These are phyloP conservation scores for Somateria mollissima DNA, from an alignment of 2,797 vertebrate species.

Conservation along the genomic window DNA sequence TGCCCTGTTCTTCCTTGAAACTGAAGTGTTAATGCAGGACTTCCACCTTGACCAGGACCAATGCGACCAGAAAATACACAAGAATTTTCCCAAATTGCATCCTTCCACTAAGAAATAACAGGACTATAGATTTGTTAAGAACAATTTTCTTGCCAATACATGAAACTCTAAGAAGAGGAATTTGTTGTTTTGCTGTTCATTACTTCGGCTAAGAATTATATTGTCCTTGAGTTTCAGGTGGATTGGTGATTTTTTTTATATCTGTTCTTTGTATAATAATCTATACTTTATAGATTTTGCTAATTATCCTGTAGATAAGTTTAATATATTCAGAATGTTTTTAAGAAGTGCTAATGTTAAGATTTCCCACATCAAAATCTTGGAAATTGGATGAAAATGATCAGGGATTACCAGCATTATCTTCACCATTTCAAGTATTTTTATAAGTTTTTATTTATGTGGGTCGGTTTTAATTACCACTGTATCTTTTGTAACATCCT, in stretches of 20 bases:
- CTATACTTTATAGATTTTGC: slow-evolving; percentile 79
- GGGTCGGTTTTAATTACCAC: slow-evolving; percentile 74
- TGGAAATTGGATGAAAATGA: slow-evolving; percentile 68
- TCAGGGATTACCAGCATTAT: slow-evolving; percentile 74
- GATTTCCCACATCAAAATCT: slow-evolving; percentile 52
- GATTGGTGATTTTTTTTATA: slow-evolving; percentile 70
- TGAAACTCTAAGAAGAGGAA: not conserved
- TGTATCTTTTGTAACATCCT: slow-evolving; percentile 75
- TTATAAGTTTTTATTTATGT: slow-evolving; percentile 78
- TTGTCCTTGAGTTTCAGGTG: slow-evolving; percentile 66
- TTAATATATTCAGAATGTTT: slow-evolving; percentile 79
- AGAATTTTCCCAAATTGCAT: not conserved
- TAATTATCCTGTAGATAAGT: slow-evolving; percentile 77
- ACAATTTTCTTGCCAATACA: slow-evolving; percentile 29
- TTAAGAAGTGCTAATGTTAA: slow-evolving; percentile 65
- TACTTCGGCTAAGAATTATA: slow-evolving; percentile 61
- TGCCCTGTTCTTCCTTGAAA: not conserved
- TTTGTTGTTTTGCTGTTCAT: slow-evolving; percentile 27
- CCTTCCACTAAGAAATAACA: slow-evolving; percentile 17
- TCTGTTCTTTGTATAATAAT: slow-evolving; percentile 77
- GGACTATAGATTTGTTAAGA: slow-evolving; percentile 3
- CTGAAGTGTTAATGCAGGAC: not conserved
- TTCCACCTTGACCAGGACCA: not conserved
- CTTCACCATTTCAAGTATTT: slow-evolving; percentile 74
- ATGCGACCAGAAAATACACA: not conserved